Evolutionary conservation across 2,797 vertebrate species (phyloP), one percentile per base, ranked within the genome.

Genomic region (Lacerta bilineata): DNA sequence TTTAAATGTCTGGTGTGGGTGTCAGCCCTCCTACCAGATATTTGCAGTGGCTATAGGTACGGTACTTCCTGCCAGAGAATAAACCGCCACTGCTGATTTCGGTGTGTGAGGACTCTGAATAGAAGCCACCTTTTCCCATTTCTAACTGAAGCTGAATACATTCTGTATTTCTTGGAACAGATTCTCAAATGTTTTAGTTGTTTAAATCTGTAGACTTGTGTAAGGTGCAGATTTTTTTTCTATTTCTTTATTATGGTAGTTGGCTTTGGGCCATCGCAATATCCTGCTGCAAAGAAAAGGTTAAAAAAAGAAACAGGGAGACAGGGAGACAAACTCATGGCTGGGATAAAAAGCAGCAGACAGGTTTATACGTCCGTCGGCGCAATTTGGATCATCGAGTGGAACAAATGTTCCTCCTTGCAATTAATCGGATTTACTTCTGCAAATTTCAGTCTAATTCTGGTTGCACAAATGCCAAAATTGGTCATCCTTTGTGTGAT

Each of bases 381-480:
- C 41, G 59, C 72, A 76, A 76, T 88, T 76, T 88, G 43, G 80
- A 83, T 66, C 80, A 46, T 13, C 23, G 25, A 88, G 59, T 76
- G 80, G 87, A 87, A 88, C 80, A 66, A 68, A 50, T 41, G 25
- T 29, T 46, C 61, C 87, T 83, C 43, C 41, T 88, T 77, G 59
- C 87, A 88, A 88, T 88, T 83, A 83, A 88, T 83, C 36, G 61
- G 71, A 88, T 88, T 68, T 36, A 46, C 72, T 36, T 50, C 59
- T 50, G 61, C 39, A 46, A 39, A 77, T 66, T 83, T 83, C 33
- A 68, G 61, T 50, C 64, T 64, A 18, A 77, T 43, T 27, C 9
- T 46, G 75, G 41, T 41, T 43, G 69, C 29, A n/a, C 8, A 1
- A 27, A n/a, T 29, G 29, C 13, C 75, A 46, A 43, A 66, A 68